These are phyloP conservation scores for Mesodorylaimus sp. DNA, from an alignment of 2,888 invertebrate species.

Conservation along the genomic window DNA sequence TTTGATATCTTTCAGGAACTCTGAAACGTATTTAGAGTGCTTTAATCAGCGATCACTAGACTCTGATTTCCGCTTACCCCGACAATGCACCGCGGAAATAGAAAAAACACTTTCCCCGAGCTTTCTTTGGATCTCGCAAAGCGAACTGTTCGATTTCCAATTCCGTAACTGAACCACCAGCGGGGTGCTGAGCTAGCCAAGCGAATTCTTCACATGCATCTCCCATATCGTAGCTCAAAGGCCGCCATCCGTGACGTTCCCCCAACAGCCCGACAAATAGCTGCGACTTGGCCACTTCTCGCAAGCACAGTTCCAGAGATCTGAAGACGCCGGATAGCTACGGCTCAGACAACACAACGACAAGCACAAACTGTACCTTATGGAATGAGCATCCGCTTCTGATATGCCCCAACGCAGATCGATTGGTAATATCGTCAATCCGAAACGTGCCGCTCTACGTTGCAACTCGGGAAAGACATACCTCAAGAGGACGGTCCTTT, in stretches of 20 bases:
- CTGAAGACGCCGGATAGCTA: constrained; percentile 17
- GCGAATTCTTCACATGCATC: constrained; percentile 17
- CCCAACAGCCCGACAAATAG: constrained; percentile 35
- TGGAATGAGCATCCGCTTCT: constrained; percentile 17
- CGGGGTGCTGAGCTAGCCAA: constrained; percentile 30
- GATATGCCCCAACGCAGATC: constrained; percentile 38
- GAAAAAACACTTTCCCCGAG: not conserved
- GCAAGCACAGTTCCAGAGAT: constrained; percentile 32
- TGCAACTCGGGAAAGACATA: constrained; percentile 36
- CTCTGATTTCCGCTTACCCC: too few relatives aligned
- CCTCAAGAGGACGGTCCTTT: constrained; percentile 34
- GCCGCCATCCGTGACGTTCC: constrained; percentile 32
- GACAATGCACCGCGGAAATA: constrained; percentile 1
- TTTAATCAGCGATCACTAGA: too few relatives aligned
- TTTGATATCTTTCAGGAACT: not conserved
- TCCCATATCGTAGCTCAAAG: not conserved
- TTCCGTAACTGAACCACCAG: constrained; percentile 33
- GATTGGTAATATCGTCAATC: constrained; percentile 30
- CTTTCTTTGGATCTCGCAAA: constrained; percentile 15
- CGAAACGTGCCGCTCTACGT: constrained; percentile 27
- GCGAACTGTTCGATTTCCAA: constrained; percentile 33
- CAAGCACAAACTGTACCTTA: not conserved
- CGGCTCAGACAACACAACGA: not conserved
- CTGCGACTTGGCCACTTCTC: constrained; percentile 32
- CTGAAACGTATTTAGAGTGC: too few relatives aligned